Conservation (phyloP, 1,140 invertebrate species). For the Atta colombica region DNA sequence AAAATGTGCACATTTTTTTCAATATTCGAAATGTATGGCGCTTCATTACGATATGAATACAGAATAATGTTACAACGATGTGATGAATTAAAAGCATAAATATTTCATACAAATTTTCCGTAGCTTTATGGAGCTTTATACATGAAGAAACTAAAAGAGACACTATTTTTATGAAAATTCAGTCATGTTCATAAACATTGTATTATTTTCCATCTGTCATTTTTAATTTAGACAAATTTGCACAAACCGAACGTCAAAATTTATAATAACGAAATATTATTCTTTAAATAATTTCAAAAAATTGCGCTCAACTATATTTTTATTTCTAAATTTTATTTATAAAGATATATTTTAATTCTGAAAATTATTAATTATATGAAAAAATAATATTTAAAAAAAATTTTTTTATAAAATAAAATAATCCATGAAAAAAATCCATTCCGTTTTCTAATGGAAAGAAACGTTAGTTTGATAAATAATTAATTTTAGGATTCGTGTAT, state of each 20-base stretch:
- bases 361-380: background rate
- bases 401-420: background rate
- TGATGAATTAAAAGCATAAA: conserved; percentile 25
- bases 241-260: background rate
- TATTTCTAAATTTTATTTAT: background rate
- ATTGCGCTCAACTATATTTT: background rate
- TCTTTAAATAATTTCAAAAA: background rate
- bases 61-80: conserved; percentile 1
- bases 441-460: background rate
- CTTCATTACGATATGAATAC: conserved; percentile 8
- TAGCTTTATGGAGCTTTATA: conserved; percentile 21
- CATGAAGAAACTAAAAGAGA: background rate
- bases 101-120: conserved; percentile 16
- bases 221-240: background rate
- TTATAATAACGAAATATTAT: background rate
- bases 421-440: background rate
- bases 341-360: background rate
- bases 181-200: background rate
- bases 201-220: conserved; percentile 21
- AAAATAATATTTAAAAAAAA: background rate
- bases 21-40: conserved; percentile 1
- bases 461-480: background rate
- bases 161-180: conserved; percentile 1
- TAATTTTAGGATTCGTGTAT: background rate
- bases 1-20: conserved; percentile 29